Percentiles rank a stretch among this genome's conserved stretches.
phyloP scores from a whole-genome alignment of 2,888 invertebrate genomes.

The Baccha elongata region DNA sequence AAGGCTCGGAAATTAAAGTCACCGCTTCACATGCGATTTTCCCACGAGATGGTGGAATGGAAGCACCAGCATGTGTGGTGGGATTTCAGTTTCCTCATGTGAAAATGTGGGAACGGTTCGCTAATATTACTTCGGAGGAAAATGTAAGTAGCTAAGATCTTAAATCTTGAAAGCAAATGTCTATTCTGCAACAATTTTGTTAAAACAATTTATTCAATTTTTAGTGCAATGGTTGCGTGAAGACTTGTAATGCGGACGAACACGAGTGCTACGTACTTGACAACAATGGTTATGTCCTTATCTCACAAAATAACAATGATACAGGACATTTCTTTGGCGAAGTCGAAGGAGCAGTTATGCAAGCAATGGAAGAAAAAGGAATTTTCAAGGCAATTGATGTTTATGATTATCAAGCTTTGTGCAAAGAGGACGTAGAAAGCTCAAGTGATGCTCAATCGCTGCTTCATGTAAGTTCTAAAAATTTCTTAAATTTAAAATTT shows the following conservation, averaged over 20 bases:
- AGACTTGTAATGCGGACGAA: slow-evolving; percentile 85
- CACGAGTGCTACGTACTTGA: slow-evolving; percentile 95
- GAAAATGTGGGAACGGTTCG: slow-evolving; percentile 87
- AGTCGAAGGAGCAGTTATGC: slow-evolving; percentile 89
- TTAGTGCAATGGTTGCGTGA: slow-evolving; percentile 83
- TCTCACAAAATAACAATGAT: slow-evolving; percentile 85
- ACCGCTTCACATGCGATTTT: slow-evolving; percentile 94
- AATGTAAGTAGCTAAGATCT: slow-evolving; percentile 78
- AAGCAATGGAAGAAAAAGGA: slow-evolving; percentile 87
- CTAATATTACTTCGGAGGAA: slow-evolving; percentile 85
- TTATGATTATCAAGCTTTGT: slow-evolving; percentile 93
- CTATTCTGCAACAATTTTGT: no score
- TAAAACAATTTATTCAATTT: no score
- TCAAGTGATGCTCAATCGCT: slow-evolving; percentile 78
- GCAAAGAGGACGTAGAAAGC: slow-evolving; percentile 83
- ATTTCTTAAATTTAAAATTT: not conserved
- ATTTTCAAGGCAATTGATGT: slow-evolving; percentile 90
- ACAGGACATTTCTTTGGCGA: slow-evolving; percentile 95
- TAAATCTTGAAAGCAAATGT: not conserved
- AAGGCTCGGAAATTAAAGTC: slow-evolving; percentile 85
- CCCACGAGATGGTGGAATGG: slow-evolving; percentile 88
- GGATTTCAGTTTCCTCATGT: slow-evolving; percentile 92
- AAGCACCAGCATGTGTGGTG: slow-evolving; percentile 94
- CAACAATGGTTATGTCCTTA: slow-evolving; percentile 93
- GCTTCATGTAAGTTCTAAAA: slow-evolving; percentile 77